Conservation (phyloP, 2,113 vertebrate genomes). For the Eleginops maclovinus region DNA sequence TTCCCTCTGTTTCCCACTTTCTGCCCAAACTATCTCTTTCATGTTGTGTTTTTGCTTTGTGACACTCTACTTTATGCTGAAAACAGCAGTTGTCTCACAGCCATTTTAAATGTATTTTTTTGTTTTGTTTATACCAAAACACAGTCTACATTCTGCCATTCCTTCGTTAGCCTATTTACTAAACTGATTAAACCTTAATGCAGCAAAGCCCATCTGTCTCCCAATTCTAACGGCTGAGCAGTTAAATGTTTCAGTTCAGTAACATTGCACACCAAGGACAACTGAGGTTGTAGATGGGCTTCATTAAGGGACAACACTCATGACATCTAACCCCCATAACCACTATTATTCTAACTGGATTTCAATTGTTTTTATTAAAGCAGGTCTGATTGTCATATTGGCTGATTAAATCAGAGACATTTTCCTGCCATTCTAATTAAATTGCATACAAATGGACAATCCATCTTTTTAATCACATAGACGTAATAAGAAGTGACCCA, state of each 20-base stretch:
- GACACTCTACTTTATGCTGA: not conserved
- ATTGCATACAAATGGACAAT: constrained; percentile 56
- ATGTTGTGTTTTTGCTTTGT: constrained; percentile 5
- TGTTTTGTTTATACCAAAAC: constrained; percentile 14
- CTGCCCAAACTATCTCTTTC: constrained; percentile 4
- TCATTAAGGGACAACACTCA: constrained; percentile 31
- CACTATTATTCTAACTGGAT: constrained; percentile 68
- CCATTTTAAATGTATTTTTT: not conserved
- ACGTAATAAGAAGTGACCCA: constrained; percentile 56
- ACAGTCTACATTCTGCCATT: not conserved
- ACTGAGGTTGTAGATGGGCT: constrained; percentile 32
- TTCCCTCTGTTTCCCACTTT: constrained; percentile 25
- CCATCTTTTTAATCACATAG: constrained; percentile 63
- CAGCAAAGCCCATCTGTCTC: constrained; percentile 43
- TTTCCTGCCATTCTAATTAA: constrained; percentile 61
- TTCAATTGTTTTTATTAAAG: constrained; percentile 71
- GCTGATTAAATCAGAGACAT: constrained; percentile 63
- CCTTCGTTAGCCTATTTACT: constrained; percentile 16
- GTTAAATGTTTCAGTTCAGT: constrained; percentile 52
- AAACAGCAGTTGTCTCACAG: not conserved
- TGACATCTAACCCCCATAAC: constrained; percentile 58
- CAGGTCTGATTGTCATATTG: constrained; percentile 56
- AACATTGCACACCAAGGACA: constrained; percentile 24
- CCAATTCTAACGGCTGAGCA: constrained; percentile 22
- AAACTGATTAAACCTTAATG: constrained; percentile 58